Evolutionary conservation across 2,888 invertebrate species (phyloP), one percentile per base, ranked within the genome.

Genomic region (Selenia dentaria): DNA sequence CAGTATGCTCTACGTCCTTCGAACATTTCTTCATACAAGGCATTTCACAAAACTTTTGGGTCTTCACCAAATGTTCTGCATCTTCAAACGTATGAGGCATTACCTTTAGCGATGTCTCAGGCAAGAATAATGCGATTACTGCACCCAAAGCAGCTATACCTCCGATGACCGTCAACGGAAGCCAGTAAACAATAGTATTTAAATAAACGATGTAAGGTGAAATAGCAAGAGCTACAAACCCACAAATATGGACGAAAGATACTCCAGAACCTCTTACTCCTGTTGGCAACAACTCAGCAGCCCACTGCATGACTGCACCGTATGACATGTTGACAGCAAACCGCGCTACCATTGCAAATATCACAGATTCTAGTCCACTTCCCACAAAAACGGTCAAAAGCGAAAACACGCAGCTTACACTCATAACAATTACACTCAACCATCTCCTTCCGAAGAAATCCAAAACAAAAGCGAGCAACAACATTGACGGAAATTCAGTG

Each of bases 51-150:
- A 79, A 62, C 8, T 60, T 70, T 28, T 72, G 70, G 20, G 59
- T 68, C 28, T 27, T 69, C 0, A 75, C 62, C 31, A 87, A 40
- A 2, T 56, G 51, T 49, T 85, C 86, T 1, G 84, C 74, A 20
- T 81, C 83, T 5, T 83, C 78, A 59, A 85, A 85, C 0, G 83
- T 78, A 46, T 85, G 80, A 0, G 87, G 87, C 72, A 87, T 71
- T 36, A 80, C 76, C 46, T 65, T 78, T 0, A 62, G 62, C 0
- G 81, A 77, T 1, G 87, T 87, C 54, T 88, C 88, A 0, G 88
- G 84, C 13, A 87, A 54, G 2, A 62, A 46, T 1, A 83, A 43
- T 1, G 76, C 62, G 1, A 78, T 26, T 0, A 69, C 3, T 3
- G 66, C 71, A 9, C 71, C 74, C 3, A 68, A 6, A 0, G 59